Base-by-base conservation (phyloP, 2,797 vertebrate genomes). In the Sphenopsis melanotis region DNA sequence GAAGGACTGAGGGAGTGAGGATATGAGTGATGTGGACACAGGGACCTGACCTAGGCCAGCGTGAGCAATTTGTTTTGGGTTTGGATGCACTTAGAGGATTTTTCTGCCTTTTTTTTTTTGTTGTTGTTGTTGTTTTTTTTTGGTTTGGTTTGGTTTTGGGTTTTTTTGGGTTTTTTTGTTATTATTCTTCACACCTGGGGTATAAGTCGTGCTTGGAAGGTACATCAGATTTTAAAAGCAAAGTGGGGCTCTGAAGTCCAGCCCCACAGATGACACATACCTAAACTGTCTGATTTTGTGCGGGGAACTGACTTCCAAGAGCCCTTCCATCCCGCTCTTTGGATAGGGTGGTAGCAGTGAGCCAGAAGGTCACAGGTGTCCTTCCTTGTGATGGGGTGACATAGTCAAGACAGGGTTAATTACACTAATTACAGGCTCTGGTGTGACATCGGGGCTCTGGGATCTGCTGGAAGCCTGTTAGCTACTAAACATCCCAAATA, bases 391-490 rank as follows among this genome's bases (percentile, higher is more conserved):
- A 60, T 46, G 34, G 68, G 80, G 41, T 24, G n/a, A 64, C 72
- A 60, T 66, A 2, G 0, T 55, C 64, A 90, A 64, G 83, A 71
- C 34, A 36, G n/a, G 37, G 52, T 46, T 85, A 85, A 93, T 94
- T 85, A 75, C 75, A 75, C 44, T 85, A 89, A 95, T 95, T 83
- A 74, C 64, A 89, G 60, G 39, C 71, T 91, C 15, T 0, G 0
- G 32, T 4, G 3, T 79, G 83, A 76, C 70, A 76, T 23, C 0
- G 5, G 56, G 16, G 34, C 19, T 59, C 16, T 26, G 16, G 0
- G 59, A 13, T 87, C 50, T 89, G 66, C 91, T 55, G n/a, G 50
- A 56, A 74, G 34, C 47, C 84, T 92, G 87, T 82, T 76, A 77
- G 70, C 47, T 87, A 32, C 52, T 63, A 29, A 83, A 83, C 61